A percentile compares a stretch with the other conserved stretches of the same genome.
Evolutionary conservation across 1,140 invertebrate species (phyloP).

Genomic region (Stegodyphus mimosarum): DNA sequence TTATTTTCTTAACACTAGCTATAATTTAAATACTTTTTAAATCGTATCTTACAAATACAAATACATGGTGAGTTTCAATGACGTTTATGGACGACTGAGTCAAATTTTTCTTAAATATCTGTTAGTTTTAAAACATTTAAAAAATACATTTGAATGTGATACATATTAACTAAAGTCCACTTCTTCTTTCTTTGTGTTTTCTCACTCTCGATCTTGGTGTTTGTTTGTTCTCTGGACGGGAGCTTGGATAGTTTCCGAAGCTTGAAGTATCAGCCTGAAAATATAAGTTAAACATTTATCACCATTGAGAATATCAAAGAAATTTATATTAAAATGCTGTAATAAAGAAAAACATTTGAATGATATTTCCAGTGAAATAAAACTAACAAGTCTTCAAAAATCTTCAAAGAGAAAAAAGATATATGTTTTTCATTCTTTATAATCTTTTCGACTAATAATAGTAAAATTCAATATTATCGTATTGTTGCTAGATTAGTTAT

Average conservation of each 20-base stretch:
- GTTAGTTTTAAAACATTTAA: neutral
- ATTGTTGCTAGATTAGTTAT: too few relatives aligned
- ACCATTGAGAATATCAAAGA: neutral
- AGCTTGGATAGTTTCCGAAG: neutral
- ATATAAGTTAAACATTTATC: neutral
- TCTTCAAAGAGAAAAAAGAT: too few relatives aligned
- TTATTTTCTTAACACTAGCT: neutral
- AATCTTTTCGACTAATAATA: too few relatives aligned
- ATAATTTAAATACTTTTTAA: neutral
- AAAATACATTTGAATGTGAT: neutral
- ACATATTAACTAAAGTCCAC: neutral
- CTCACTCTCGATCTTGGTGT: conserved; percentile 5
- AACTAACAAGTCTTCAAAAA: neutral
- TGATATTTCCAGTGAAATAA: neutral
- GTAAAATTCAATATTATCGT: too few relatives aligned
- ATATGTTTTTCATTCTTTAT: too few relatives aligned
- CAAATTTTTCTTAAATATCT: neutral
- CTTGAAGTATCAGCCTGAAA: conserved; percentile 31
- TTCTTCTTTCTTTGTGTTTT: conserved; percentile 44
- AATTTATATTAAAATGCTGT: neutral
- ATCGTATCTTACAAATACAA: neutral
- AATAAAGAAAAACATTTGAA: neutral
- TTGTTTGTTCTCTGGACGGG: neutral
- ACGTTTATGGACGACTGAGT: neutral
- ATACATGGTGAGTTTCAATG: neutral